phyloP scores from a whole-genome alignment of 2,888 invertebrate species.

The Schizaphis graminum region DNA sequence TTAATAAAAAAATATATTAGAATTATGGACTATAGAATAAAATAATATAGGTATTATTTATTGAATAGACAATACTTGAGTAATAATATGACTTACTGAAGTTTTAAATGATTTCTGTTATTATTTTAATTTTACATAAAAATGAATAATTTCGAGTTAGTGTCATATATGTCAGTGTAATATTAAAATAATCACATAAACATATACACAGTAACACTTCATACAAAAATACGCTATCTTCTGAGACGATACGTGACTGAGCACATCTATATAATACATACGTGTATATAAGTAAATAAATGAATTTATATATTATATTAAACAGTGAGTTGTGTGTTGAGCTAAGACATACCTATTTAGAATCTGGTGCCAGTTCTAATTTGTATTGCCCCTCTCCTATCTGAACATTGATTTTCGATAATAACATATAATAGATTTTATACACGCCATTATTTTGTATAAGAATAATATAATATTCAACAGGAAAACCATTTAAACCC shows the following conservation, averaged over 20 bases:
- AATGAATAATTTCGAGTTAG: background rate
- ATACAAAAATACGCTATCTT: background rate
- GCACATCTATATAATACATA: background rate
- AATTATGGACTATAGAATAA: background rate
- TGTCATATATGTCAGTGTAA: background rate
- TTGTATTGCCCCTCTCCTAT: background rate
- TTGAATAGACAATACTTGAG: background rate
- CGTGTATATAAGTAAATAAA: no score
- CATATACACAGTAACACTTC: background rate
- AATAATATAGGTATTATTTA: background rate
- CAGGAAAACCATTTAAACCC: background rate
- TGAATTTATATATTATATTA: no score
- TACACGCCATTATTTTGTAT: background rate
- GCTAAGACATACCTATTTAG: background rate
- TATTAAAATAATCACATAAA: background rate
- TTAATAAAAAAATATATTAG: no score
- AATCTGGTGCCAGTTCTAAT: background rate
- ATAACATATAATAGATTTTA: no score
- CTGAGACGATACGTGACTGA: background rate
- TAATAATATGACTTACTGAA: background rate
- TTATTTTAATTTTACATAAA: background rate
- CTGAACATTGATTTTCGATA: no score
- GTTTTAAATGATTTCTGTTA: background rate
- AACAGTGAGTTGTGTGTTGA: background rate
- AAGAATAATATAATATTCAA: background rate